Conservation (phyloP, 2,797 vertebrate species). For the Dromococcyx pavoninus region DNA sequence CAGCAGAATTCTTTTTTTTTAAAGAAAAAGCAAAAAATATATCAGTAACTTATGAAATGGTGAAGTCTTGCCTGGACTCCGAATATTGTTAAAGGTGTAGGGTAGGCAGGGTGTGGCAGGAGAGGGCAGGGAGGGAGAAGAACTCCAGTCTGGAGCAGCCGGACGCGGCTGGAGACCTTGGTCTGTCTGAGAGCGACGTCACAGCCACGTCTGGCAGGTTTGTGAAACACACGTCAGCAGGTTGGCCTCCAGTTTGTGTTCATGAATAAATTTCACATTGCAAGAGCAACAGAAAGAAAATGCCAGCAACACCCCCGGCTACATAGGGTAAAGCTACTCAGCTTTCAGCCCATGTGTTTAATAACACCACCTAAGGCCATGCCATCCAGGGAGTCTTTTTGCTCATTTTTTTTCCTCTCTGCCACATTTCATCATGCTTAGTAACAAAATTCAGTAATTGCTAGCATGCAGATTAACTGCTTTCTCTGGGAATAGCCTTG, state of each 20-base stretch:
- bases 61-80: background rate
- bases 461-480: background rate
- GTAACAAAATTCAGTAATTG: constrained; percentile 61
- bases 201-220: background rate
- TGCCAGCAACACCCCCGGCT: background rate
- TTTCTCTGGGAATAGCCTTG: background rate
- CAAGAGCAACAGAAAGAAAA: background rate
- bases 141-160: background rate
- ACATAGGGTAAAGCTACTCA: constrained; percentile 8
- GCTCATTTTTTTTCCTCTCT: background rate
- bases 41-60: constrained; percentile 49
- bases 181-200: background rate
- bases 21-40: background rate
- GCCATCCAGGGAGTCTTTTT: background rate
- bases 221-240: background rate
- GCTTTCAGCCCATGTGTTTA: constrained; percentile 15
- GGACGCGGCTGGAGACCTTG: background rate
- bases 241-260: constrained; percentile 3
- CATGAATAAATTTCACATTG: constrained; percentile 31
- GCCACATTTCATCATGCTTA: constrained; percentile 26
- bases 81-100: constrained; percentile 34
- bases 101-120: background rate
- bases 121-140: background rate
- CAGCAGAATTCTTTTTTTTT: background rate
- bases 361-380: constrained; percentile 38